Evolutionary conservation across 2,797 vertebrate genomes (phyloP), one percentile per base, ranked within the genome.

Genomic region (Gallinago nigripennis): DNA sequence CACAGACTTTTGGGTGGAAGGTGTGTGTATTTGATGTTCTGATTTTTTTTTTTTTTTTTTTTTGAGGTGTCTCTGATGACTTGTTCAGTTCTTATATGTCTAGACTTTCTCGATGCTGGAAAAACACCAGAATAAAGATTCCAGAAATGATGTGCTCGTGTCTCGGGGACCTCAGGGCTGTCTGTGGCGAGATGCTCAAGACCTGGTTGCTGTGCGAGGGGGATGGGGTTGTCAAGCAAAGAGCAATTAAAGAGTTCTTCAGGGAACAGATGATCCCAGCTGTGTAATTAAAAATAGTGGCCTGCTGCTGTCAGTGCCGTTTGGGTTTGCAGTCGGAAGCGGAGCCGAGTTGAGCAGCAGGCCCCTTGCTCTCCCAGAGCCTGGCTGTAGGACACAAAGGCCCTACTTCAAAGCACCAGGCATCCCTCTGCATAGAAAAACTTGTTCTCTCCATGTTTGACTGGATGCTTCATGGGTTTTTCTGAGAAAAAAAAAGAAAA

Each of bases 271-370:
- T 33, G 65, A 94, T 89, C 82, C 82, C 83, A 73, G 85, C 63
- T 83, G 86, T 90, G 39, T 96, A 92, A 97, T 97, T 97, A 95
- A 94, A 95, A 94, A 64, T 35, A 72, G 94, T 71, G 79, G 69
- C 65, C 85, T 90, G 72, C 53, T 71, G 60, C 45, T 66, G 33
- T 33, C 61, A 25, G 85, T 56, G 81, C 75, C 72, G 27, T 63
- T 91, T n/a, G 82, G 82, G 50, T 91, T 93, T 84, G 84, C 85
- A 95, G 84, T 71, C 46, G n/a, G 33, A 65, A 82, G 56, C 46
- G 21, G 79, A 85, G 89, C 45, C 3, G 70, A 76, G 78, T 65
- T 86, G 86, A 46, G 58, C 48, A 81, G 43, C 54, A 30, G 54
- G 54, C 71, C 58, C 48, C 37, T 43, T 73, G 33, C n/a, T n/a